Percentiles rank a stretch among this genome's conserved stretches.
phyloP scores from a whole-genome alignment of 2,888 invertebrate genomes.

The Drosophila paramelanica region DNA sequence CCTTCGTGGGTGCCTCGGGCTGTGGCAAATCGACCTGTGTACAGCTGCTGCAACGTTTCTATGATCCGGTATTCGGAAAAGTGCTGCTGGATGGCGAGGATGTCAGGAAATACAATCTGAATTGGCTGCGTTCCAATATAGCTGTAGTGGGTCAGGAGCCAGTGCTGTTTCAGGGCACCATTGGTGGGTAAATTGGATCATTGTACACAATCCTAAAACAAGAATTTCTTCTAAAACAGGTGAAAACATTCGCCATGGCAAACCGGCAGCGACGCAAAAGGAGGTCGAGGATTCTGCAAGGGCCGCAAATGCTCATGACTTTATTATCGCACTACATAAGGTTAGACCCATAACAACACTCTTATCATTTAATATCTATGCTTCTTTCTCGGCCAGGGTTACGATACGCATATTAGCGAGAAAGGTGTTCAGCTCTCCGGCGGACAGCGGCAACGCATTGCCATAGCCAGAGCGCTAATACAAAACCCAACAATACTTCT shows the following conservation, averaged over 20 bases:
- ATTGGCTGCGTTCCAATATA: conserved; percentile 90
- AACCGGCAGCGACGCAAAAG: conserved; percentile 88
- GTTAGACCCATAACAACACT: conserved; percentile 83
- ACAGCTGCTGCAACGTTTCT: conserved; percentile 89
- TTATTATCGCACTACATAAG: conserved; percentile 89
- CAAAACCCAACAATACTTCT: conserved; percentile 90
- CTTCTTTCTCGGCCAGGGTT: conserved; percentile 86
- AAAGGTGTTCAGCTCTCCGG: conserved; percentile 92
- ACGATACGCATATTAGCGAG: conserved; percentile 91
- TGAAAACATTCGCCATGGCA: conserved; percentile 90
- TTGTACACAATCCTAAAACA: background rate
- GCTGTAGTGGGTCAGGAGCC: conserved; percentile 95
- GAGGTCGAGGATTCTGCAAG: conserved; percentile 89
- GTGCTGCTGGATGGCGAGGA: conserved; percentile 88
- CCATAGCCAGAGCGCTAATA: conserved; percentile 92
- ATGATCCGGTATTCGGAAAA: conserved; percentile 87
- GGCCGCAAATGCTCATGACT: conserved; percentile 91
- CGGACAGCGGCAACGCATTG: conserved; percentile 91
- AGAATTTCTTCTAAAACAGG: conserved; percentile 33
- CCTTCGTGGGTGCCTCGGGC: conserved; percentile 90
- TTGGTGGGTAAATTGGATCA: conserved; percentile 81
- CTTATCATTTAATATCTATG: background rate
- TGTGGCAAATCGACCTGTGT: conserved; percentile 93
- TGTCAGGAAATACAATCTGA: conserved; percentile 89
- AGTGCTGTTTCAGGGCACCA: conserved; percentile 92